A percentile compares a stretch with the other conserved stretches of the same genome.
phyloP scores from a whole-genome alignment of 1,140 invertebrate genomes.

The Trypoxylus dichotomus region DNA sequence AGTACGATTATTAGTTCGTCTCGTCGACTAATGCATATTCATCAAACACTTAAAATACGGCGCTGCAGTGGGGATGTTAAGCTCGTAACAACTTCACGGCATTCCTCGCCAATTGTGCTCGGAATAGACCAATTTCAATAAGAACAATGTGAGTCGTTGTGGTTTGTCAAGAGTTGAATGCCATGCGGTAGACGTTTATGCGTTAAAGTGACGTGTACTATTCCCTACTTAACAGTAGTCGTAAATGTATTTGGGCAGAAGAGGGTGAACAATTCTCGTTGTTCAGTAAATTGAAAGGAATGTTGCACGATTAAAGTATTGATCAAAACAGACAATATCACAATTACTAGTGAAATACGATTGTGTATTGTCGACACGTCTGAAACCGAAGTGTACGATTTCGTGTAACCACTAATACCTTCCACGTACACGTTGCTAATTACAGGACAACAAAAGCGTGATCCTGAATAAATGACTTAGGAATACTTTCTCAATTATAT shows the following conservation, averaged over 20 bases:
- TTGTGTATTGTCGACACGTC: background rate
- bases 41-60: conserved; percentile 16
- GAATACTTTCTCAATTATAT: too few species aligned
- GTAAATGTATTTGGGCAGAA: conserved; percentile 16
- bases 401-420: background rate
- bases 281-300: conserved; percentile 3
- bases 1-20: conserved; percentile 8
- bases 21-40: conserved; percentile 17
- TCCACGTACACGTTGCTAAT: background rate
- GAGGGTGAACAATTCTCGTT: background rate
- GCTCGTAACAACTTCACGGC: conserved; percentile 8
- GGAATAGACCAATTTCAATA: background rate
- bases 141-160: conserved; percentile 18
- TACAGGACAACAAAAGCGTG: too few species aligned
- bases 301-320: conserved; percentile 18
- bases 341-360: background rate
- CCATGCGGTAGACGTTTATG: conserved; percentile 18
- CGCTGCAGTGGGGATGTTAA: background rate
- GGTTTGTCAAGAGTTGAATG: conserved; percentile 15
- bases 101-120: background rate
- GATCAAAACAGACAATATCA: conserved; percentile 1
- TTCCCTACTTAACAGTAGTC: background rate
- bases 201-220: conserved; percentile 13
- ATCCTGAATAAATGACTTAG: too few species aligned
- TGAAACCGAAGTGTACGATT: background rate